These are phyloP conservation scores for Megaceryle maxima DNA, from an alignment of 2,113 vertebrate genomes.

Conservation along the genomic window DNA sequence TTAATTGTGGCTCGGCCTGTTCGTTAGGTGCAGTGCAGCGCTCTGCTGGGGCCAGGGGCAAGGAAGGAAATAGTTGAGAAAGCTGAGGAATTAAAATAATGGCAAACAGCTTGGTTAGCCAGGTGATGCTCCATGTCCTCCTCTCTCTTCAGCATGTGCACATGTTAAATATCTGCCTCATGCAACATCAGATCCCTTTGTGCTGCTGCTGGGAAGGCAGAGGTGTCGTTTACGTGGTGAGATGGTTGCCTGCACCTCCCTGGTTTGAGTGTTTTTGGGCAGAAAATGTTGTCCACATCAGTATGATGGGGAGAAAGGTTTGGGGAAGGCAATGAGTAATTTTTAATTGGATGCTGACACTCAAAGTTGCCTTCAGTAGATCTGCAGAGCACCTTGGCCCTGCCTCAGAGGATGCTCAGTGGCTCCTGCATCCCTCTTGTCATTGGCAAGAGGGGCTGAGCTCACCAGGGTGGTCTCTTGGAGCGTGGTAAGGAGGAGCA, in stretches of 20 bases:
- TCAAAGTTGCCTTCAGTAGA: not conserved
- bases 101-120: not conserved
- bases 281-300: not conserved
- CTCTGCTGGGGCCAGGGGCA: not conserved
- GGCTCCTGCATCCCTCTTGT: not conserved
- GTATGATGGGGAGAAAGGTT: not conserved
- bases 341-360: not conserved
- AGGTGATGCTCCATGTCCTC: not conserved
- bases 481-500: not conserved
- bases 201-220: not conserved
- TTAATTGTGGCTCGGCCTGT: fast-evolving
- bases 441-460: not conserved
- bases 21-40: not conserved
- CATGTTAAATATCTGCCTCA: not conserved
- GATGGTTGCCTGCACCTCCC: not conserved
- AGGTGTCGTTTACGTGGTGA: not conserved
- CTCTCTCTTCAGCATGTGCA: not conserved
- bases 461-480: not conserved
- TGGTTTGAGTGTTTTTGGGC: not conserved
- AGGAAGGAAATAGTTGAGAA: not conserved
- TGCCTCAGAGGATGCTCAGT: not conserved
- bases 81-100: not conserved
- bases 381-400: not conserved
- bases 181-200: not conserved
- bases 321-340: not conserved